Base-by-base conservation (phyloP, 2,888 invertebrate genomes). In the Nomada lathburiana region DNA sequence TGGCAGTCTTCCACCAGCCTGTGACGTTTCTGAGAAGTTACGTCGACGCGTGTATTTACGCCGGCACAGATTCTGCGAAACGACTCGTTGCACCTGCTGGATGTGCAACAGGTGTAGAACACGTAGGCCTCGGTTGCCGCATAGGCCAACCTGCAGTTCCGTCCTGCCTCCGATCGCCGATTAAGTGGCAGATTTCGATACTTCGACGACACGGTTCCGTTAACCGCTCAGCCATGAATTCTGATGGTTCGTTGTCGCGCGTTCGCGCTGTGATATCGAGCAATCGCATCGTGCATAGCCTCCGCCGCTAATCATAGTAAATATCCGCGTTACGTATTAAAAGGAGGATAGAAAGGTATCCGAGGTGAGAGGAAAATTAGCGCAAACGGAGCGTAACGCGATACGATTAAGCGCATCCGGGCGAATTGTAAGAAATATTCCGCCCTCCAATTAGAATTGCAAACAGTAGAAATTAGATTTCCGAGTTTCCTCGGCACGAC, bases 51-150 rank as follows among this genome's bases (percentile, higher is more conserved):
- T 42, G 42, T n/a, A 36, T 36, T 36, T 36, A 55, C 44, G n/a
- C 59, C 23, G 57, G 42, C 42, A 3, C 59, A 26, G 50, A 36
- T 77, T 70, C 69, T 62, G 60, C 29, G 77, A 76, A 82, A 81
- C 83, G 72, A 64, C 76, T 82, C 55, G 65, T 20, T 36, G 53
- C 18, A 55, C 80, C 71, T 60, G 74, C 62, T 44, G 18, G 36
- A 60, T 67, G 63, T 73, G 89, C 89, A 88, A 87, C 87, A 85
- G 88, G 86, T 87, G 85, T 57, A 80, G 73, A 70, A 81, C 75
- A 79, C 50, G 53, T 79, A 73, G 72, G 78, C 72, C 72, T 87
- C 72, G 78, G 52, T 60, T 62, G 70, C 47, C 63, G 67, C 79
- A 71, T 81, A 76, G 75, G 64, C 73, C 53, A 42, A 79, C 75